phyloP scores from a whole-genome alignment of 2,888 invertebrate species.

The Lepidonotus clava region DNA sequence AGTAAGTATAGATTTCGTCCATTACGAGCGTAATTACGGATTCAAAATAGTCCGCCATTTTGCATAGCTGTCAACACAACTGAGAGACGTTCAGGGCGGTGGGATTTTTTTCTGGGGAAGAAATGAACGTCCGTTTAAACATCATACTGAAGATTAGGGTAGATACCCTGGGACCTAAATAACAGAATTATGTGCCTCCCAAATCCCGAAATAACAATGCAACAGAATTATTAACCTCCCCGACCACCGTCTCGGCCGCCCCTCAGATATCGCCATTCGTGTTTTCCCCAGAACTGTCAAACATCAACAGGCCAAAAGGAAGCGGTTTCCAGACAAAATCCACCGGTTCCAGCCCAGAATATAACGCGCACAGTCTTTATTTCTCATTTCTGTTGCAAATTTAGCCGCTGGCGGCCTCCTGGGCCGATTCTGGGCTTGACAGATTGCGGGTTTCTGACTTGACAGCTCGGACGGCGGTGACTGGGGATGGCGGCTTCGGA shows the following conservation, averaged over 20 bases:
- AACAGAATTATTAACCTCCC: constrained; percentile 11
- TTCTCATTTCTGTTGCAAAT: too few relatives aligned
- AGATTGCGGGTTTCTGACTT: constrained; percentile 12
- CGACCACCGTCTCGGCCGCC: not conserved
- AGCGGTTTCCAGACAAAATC: not conserved
- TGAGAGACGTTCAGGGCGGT: constrained; percentile 42
- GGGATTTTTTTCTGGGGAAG: constrained; percentile 34
- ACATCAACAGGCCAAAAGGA: not conserved
- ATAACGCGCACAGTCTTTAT: too few relatives aligned
- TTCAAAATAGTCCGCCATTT: constrained; percentile 65
- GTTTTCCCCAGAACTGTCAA: constrained; percentile 21
- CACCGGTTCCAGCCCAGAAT: too few relatives aligned
- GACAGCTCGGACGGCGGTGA: constrained; percentile 25
- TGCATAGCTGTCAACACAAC: constrained; percentile 59
- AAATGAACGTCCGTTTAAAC: not conserved
- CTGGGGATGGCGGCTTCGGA: too few relatives aligned
- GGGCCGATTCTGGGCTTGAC: not conserved
- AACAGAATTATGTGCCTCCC: not conserved
- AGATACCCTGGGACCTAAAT: not conserved
- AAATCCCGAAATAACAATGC: not conserved
- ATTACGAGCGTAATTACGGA: constrained; percentile 60
- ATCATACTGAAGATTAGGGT: not conserved
- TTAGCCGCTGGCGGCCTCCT: not conserved
- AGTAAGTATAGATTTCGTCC: constrained; percentile 84
- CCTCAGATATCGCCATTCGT: constrained; percentile 7